Percentiles rank a stretch among this genome's conserved stretches.
Conservation (phyloP, 2,888 invertebrate genomes). For the Frankliniella intonsa region DNA sequence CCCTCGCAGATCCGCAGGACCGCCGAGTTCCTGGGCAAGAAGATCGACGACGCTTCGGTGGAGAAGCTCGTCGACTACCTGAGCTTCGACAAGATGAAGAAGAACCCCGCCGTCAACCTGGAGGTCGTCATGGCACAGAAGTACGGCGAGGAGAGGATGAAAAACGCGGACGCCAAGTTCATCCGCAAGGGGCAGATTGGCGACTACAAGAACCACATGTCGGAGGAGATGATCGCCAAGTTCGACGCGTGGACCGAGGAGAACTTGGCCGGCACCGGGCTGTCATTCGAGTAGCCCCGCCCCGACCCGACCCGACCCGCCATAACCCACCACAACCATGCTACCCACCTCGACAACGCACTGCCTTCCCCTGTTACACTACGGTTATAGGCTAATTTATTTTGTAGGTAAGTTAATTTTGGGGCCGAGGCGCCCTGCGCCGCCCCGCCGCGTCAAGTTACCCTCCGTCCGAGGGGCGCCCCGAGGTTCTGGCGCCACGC, state of each 20-base stretch:
- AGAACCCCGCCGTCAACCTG: slow-evolving; percentile 72
- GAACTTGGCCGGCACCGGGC: slow-evolving; percentile 41
- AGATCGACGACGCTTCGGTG: slow-evolving; percentile 61
- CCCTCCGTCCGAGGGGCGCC: slow-evolving; percentile 10
- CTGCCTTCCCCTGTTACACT: too few species aligned
- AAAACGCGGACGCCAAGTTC: slow-evolving; percentile 56
- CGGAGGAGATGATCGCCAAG: slow-evolving; percentile 42
- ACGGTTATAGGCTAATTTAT: not conserved
- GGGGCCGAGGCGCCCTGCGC: not conserved
- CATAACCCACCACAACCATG: not conserved
- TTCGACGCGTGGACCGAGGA: slow-evolving; percentile 48
- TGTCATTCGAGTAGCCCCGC: slow-evolving; percentile 35
- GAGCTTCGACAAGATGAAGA: slow-evolving; percentile 75
- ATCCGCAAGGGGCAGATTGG: slow-evolving; percentile 62
- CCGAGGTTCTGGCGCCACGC: not conserved
- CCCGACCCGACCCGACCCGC: not conserved
- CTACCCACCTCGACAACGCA: not conserved
- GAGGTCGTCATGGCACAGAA: slow-evolving; percentile 56
- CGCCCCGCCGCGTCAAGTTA: slow-evolving; percentile 25
- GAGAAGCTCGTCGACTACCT: slow-evolving; percentile 66
- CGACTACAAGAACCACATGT: slow-evolving; percentile 46
- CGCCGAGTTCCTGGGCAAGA: slow-evolving; percentile 65
- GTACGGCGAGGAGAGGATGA: slow-evolving; percentile 49
- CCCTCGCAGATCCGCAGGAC: slow-evolving; percentile 61
- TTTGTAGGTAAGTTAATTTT: not conserved